Evolutionary conservation across 2,113 vertebrate species (phyloP).

Genomic region (Pelecanoides urinatrix): DNA sequence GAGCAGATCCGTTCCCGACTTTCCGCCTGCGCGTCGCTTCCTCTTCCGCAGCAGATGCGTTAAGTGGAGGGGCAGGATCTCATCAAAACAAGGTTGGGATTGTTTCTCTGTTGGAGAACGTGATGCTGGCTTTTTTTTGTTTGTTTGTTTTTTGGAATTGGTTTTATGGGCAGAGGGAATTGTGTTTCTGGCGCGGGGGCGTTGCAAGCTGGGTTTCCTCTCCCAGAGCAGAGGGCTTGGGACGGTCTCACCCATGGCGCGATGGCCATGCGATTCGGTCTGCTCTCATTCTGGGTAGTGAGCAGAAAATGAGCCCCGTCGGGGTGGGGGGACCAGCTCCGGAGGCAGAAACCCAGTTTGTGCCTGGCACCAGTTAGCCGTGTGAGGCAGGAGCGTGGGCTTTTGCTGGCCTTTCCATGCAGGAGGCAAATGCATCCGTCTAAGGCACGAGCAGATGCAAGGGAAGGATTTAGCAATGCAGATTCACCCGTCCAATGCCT

Average conservation of each 20-base stretch:
- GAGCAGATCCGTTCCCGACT: neutral
- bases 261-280: accelerated
- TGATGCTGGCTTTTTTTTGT: neutral
- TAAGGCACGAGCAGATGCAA: neutral
- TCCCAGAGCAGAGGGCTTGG: neutral
- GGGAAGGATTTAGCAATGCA: neutral
- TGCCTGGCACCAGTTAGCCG: neutral
- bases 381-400: neutral
- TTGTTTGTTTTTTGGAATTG: neutral
- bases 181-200: neutral
- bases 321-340: neutral
- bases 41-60: neutral
- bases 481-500: accelerated
- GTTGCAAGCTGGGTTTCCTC: neutral
- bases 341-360: neutral
- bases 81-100: neutral
- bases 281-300: neutral
- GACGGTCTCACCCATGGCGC: accelerated
- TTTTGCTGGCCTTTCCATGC: neutral
- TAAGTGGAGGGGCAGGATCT: neutral
- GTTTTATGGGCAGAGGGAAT: neutral
- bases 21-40: neutral
- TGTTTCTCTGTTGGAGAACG: neutral
- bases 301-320: neutral
- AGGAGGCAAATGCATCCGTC: accelerated